phyloP scores from a whole-genome alignment of 2,113 vertebrate genomes.

The Rousettus leschenaultii region DNA sequence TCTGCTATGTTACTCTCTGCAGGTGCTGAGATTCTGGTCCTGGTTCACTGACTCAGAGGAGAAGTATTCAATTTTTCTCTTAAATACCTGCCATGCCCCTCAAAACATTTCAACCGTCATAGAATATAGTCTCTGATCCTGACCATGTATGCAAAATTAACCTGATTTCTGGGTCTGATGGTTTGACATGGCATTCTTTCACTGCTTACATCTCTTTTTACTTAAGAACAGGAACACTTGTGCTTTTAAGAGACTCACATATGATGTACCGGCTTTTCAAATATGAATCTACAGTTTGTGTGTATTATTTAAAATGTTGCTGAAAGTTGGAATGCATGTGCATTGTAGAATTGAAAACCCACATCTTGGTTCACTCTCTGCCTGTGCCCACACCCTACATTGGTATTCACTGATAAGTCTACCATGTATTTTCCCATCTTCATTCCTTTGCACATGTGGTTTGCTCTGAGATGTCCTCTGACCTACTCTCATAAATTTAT shows the following conservation, averaged over 20 bases:
- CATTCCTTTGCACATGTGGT: background rate
- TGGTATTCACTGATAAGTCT: background rate
- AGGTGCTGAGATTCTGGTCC: background rate
- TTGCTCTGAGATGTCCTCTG: background rate
- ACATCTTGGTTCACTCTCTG: background rate
- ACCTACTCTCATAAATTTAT: background rate
- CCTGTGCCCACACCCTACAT: background rate
- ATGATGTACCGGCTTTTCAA: background rate
- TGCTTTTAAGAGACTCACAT: background rate
- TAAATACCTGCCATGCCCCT: background rate
- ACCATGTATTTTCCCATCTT: background rate
- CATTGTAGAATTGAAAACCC: background rate
- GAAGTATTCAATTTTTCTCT: conserved; percentile 5
- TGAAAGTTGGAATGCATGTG: background rate
- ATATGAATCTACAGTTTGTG: background rate
- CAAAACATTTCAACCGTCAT: background rate
- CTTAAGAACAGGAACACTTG: background rate
- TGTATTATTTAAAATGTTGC: background rate
- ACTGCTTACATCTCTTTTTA: background rate
- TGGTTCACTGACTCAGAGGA: background rate
- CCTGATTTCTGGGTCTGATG: background rate
- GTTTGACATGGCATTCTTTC: background rate
- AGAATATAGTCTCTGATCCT: background rate
- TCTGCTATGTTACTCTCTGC: conserved; percentile 25
- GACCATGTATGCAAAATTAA: background rate